Conservation (phyloP, 2,113 vertebrate species). For the Rhinolophus ferrumequinum region DNA sequence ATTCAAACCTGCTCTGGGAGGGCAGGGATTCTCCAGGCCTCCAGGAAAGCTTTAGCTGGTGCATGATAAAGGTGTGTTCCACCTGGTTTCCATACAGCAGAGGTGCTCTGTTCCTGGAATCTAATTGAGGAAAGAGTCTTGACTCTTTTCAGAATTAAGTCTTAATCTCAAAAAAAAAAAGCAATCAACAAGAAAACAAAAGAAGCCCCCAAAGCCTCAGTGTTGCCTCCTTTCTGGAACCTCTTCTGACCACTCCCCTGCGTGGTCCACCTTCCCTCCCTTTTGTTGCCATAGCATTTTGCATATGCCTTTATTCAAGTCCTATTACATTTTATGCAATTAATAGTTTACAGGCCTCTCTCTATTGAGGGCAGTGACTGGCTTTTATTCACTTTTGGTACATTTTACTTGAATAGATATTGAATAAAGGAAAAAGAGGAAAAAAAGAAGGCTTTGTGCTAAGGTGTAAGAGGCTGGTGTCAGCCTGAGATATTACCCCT, state of each 20-base stretch:
- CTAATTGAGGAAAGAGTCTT: not conserved
- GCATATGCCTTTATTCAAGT: not conserved
- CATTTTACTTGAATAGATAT: not conserved
- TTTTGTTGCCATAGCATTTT: not conserved
- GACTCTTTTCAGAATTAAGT: constrained; percentile 16
- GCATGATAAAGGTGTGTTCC: not conserved
- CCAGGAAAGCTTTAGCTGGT: not conserved
- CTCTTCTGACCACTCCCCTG: not conserved
- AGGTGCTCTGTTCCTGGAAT: not conserved
- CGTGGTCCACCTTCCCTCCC: not conserved
- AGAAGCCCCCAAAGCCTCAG: not conserved
- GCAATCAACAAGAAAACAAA: not conserved
- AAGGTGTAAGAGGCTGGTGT: not conserved
- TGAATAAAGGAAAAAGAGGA: not conserved
- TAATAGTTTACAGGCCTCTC: not conserved
- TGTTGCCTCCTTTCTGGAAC: not conserved
- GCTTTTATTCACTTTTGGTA: not conserved
- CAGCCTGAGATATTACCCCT: not conserved
- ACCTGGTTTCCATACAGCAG: not conserved
- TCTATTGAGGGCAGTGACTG: not conserved
- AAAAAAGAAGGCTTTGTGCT: not conserved
- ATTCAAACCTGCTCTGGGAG: not conserved
- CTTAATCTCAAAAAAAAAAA: not conserved
- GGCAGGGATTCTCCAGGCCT: not conserved
- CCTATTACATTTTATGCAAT: not conserved